phyloP scores from a whole-genome alignment of 1,140 invertebrate genomes.

The Lordiphosa collinella region DNA sequence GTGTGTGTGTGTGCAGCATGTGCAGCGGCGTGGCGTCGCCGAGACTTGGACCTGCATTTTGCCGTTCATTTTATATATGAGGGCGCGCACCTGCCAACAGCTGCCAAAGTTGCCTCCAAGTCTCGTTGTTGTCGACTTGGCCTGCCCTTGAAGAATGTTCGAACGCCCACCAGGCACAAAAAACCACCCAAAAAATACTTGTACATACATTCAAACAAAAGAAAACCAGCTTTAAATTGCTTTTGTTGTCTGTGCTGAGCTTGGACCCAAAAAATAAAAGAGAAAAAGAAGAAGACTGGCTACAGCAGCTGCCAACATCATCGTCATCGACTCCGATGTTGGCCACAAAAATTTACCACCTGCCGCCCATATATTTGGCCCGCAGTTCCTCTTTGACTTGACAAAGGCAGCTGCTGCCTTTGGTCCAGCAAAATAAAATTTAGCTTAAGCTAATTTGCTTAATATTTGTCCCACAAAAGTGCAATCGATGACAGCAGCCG shows the following conservation, averaged over 20 bases:
- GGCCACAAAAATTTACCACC: constrained; percentile 73
- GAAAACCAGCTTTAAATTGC: constrained; percentile 66
- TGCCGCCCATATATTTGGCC: constrained; percentile 69
- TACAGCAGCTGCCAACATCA: constrained; percentile 35
- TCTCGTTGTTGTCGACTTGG: constrained; percentile 30
- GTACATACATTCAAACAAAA: constrained; percentile 14
- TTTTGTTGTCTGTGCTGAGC: constrained; percentile 54
- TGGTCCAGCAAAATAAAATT: constrained; percentile 8
- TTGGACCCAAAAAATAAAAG: constrained; percentile 54
- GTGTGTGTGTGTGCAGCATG: constrained; percentile 49
- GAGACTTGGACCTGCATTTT: constrained; percentile 50
- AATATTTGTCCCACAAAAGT: constrained; percentile 35
- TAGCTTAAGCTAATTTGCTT: not conserved
- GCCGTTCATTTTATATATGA: constrained; percentile 57
- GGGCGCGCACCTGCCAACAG: constrained; percentile 74
- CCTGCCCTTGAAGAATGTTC: constrained; percentile 59
- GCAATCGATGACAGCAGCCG: constrained; percentile 50
- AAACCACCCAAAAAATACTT: constrained; percentile 30
- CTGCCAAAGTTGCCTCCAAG: constrained; percentile 64
- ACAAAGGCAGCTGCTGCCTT: constrained; percentile 29
- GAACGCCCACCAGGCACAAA: constrained; percentile 54
- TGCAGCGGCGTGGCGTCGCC: constrained; percentile 21
- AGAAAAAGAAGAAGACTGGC: constrained; percentile 19
- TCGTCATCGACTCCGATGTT: constrained; percentile 26
- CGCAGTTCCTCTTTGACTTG: not conserved